A percentile compares a stretch with the other conserved stretches of the same genome.
phyloP scores from a whole-genome alignment of 2,888 invertebrate genomes.

The Sphaeridia pumilis region DNA sequence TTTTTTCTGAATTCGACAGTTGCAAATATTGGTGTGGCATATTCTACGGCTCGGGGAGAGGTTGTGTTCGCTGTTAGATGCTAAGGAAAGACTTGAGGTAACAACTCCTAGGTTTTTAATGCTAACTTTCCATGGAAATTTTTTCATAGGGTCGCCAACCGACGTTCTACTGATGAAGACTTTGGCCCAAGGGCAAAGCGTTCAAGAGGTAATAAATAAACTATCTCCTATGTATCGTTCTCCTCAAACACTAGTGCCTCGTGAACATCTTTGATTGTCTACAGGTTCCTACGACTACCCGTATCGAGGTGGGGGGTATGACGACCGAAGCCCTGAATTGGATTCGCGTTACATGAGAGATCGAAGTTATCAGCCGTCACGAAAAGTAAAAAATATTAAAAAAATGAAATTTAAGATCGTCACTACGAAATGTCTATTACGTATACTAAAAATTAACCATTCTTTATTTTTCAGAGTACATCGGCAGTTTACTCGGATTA shows the following conservation, averaged over 20 bases:
- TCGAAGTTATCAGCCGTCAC: constrained; percentile 9
- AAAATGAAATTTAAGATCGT: neutral
- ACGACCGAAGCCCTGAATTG: constrained; percentile 23
- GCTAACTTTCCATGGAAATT: neutral
- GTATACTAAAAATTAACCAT: too few species aligned
- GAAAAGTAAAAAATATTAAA: constrained; percentile 18
- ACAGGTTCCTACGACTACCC: constrained; percentile 26
- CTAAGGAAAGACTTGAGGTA: neutral
- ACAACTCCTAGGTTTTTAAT: neutral
- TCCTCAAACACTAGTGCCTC: neutral
- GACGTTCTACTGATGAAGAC: constrained; percentile 30
- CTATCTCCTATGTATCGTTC: neutral
- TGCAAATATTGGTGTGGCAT: too few species aligned
- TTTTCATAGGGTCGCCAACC: constrained; percentile 24
- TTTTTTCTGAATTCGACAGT: too few species aligned
- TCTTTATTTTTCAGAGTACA: constrained; percentile 2
- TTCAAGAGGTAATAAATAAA: constrained; percentile 22
- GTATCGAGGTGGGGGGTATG: constrained; percentile 23
- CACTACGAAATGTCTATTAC: neutral
- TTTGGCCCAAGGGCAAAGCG: constrained; percentile 26
- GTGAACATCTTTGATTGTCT: neutral
- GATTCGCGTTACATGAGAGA: constrained; percentile 24
- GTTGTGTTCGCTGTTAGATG: too few species aligned
- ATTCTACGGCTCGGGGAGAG: too few species aligned
- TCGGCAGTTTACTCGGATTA: constrained; percentile 26